Base-by-base conservation (phyloP, 2,797 vertebrate species). In the Rhinatrema bivittatum region DNA sequence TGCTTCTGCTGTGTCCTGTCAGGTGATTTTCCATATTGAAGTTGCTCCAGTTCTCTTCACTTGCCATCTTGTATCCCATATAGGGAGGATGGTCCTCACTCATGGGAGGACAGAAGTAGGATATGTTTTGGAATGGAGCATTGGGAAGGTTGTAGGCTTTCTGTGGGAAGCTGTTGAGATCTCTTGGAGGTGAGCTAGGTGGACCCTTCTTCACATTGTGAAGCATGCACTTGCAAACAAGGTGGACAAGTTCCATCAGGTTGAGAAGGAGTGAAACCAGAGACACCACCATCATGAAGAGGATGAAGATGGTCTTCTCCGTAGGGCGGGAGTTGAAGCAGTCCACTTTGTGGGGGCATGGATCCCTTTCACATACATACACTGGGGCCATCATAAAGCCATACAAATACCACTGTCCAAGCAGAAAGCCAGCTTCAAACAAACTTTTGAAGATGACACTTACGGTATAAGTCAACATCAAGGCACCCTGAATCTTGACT, bases 311-410 rank as follows among this genome's bases (percentile, higher is more conserved):
- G 0, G 85, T 94, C 52, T 98, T 98, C 78, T 98, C 95, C 0
- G 91, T 95, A 5, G 95, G 93, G 37, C 93, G 82, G 9, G 94
- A 98, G 50, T 98, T 81, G 42, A 88, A 98, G 65, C 95, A 98
- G 74, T 98, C 93, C 54, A 98, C 91, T 18, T 65, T 58, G 43
- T 98, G 86, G 1, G 93, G 93, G 46, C 95, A 98, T 2, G 94
- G 93, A 4, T 38, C 62, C 13, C 78, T 78, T 36, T 53, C 39
- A 56, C 95, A 98, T 34, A 91, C 66, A 0, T 85, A 95, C 29
- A 70, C 56, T 0, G 87, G 55, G 16, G 78, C 32, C 50, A 98
- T 90, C 30, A 84, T 87, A 79, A 97, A 90, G 25, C 94, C 94
- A 0, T 90, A 98, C 4, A 97, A 84, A 38, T 85, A 84, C 82